Base-by-base conservation (phyloP, 2,888 invertebrate species). In the Caenorhabditis macrosperma region DNA sequence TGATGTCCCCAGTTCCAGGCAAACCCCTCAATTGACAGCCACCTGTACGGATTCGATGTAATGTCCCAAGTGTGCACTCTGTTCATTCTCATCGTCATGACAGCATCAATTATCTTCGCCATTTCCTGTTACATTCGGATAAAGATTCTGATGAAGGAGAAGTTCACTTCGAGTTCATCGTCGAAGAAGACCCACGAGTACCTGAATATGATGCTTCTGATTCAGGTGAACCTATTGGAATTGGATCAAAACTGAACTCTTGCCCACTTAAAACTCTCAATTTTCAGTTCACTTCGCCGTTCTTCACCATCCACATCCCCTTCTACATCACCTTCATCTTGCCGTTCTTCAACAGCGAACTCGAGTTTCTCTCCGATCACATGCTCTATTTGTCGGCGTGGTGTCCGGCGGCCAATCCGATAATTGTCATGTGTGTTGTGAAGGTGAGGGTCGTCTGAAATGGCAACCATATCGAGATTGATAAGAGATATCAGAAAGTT, bases 301-400 rank as follows among this genome's bases (percentile, higher is more conserved):
- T 78, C 28, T n/a, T 78, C 28, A 72, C 66, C n/a, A 66, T 78
- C 48, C 78, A 78, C 38, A 55, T 72, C 12, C 78, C 78, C 5
- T 78, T 78, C 59, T 78, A 60, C 60, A 59, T 72, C 41, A 59
- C 63, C 1, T 78, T 72, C 46, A 52, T 67, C 22, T 26, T 57
- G 12, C 78, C 78, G 10, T 67, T 78, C 17, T 52, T 78, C 54
- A 57, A 72, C 35, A 24, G 26, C 15, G 54, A 72, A 4, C 44
- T 46, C 26, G 61, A 57, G 4, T 41, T 52, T 44, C 55, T 67
- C 15, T 52, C 71, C 33, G 72, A 60, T 20, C 33, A 59, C 66
- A 33, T 78, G 20, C 61, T 68, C 9, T 67, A 63, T 44, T 48
- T 78, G 10, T 78, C 66, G 35, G 52, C 78, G 0, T 78, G 78